A percentile compares a stretch with the other conserved stretches of the same genome.
Conservation (phyloP, 2,888 invertebrate genomes). For the Coleophora flavipennella region DNA sequence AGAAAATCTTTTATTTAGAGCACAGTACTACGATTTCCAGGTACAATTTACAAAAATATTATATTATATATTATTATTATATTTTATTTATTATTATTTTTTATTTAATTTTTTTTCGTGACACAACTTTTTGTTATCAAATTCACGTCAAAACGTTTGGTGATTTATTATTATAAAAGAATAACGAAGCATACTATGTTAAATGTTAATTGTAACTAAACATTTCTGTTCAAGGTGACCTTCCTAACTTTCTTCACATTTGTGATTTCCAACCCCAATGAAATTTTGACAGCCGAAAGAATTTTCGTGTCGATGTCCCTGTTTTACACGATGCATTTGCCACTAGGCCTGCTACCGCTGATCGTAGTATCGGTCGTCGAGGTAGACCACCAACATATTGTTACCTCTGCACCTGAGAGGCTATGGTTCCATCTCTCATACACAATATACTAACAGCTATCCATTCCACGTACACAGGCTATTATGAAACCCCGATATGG, state of each 20-base stretch:
- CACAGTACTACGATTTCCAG: too few species aligned
- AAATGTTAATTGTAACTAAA: background rate
- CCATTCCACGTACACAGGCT: slow-evolving; percentile 10
- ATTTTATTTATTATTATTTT: too few species aligned
- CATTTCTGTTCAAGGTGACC: slow-evolving; percentile 76
- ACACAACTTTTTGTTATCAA: too few species aligned
- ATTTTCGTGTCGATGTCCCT: slow-evolving; percentile 91
- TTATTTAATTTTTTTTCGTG: too few species aligned
- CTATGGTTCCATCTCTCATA: slow-evolving; percentile 47
- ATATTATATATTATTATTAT: too few species aligned
- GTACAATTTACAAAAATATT: too few species aligned
- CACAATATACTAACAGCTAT: slow-evolving; percentile 37
- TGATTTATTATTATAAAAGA: background rate
- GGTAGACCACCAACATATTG: slow-evolving; percentile 66
- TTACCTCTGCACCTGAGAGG: slow-evolving; percentile 24
- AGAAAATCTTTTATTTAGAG: too few species aligned
- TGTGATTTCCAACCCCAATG: slow-evolving; percentile 77
- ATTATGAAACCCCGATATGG: slow-evolving; percentile 1
- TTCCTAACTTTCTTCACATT: slow-evolving; percentile 88
- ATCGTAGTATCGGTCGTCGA: slow-evolving; percentile 81
- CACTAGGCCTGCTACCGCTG: slow-evolving; percentile 86
- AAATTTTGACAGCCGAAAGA: slow-evolving; percentile 84
- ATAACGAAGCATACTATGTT: background rate
- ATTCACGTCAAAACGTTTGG: too few species aligned
- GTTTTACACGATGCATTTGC: slow-evolving; percentile 90